Conservation (phyloP, 2,888 invertebrate species). For the Operophtera brumata region DNA sequence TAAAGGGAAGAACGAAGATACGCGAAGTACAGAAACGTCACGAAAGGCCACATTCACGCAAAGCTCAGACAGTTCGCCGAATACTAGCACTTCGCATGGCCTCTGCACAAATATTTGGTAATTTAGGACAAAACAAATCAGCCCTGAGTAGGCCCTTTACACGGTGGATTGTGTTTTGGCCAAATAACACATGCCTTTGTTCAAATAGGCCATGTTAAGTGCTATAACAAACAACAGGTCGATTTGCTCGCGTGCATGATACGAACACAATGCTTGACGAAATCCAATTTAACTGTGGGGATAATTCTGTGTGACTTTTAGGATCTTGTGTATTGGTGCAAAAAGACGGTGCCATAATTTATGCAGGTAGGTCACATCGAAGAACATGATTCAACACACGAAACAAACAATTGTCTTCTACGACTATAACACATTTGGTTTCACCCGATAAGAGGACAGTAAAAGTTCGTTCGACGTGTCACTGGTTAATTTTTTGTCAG, state of each 20-base stretch:
- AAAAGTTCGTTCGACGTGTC: no score
- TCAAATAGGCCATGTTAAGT: conserved; percentile 5
- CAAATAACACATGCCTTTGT: conserved; percentile 1
- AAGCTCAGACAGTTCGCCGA: conserved; percentile 42
- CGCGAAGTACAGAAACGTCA: conserved; percentile 43
- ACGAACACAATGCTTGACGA: conserved; percentile 56
- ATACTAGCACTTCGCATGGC: background rate
- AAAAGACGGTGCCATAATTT: background rate
- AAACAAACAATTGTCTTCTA: background rate
- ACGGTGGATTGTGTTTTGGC: background rate
- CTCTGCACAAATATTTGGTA: conserved; percentile 7
- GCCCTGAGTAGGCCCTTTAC: background rate
- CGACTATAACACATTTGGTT: no score
- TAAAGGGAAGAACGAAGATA: conserved; percentile 38
- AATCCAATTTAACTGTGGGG: conserved; percentile 15
- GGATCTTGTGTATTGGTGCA: conserved; percentile 12
- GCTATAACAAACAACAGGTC: conserved; percentile 26
- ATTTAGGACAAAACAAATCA: background rate
- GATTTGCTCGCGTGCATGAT: conserved; percentile 45
- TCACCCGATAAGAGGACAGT: no score
- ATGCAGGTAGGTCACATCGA: no score
- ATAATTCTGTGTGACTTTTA: background rate
- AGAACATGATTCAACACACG: background rate
- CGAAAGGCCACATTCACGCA: conserved; percentile 50
- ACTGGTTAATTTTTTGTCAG: no score